Conservation (phyloP, 2,797 vertebrate species). For the Xerus rutilus region DNA sequence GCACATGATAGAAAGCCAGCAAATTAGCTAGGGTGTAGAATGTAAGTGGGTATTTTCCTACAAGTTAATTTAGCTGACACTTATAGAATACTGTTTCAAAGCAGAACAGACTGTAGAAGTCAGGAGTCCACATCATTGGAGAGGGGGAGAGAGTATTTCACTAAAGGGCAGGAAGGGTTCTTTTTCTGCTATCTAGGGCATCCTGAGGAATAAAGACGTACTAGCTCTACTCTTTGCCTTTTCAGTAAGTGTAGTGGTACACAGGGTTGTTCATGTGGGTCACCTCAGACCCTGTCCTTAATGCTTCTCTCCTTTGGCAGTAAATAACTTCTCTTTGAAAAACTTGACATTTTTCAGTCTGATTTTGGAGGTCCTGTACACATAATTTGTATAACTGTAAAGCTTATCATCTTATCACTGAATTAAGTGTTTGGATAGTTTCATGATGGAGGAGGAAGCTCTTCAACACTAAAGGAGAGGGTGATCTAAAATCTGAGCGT, state of each 20-base stretch:
- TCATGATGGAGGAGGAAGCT: neutral
- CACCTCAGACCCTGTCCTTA: neutral
- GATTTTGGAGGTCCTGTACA: neutral
- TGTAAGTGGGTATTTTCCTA: neutral
- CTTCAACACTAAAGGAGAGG: neutral
- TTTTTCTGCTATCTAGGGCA: neutral
- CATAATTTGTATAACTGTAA: neutral
- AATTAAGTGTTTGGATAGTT: neutral
- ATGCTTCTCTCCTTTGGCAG: neutral
- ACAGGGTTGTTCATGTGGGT: neutral
- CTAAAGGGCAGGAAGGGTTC: neutral
- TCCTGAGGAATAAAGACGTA: neutral
- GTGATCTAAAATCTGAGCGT: neutral
- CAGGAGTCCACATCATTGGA: neutral
- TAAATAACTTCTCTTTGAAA: neutral
- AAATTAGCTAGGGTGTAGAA: neutral
- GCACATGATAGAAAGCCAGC: neutral
- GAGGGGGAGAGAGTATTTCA: neutral
- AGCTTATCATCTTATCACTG: neutral
- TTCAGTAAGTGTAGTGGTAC: neutral
- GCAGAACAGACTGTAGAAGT: neutral
- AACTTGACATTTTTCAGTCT: neutral
- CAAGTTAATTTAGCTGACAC: neutral
- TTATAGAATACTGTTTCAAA: neutral
- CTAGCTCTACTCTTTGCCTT: neutral